Evolutionary conservation across 2,888 invertebrate genomes (phyloP).

Genomic region (Oscheius sp.): DNA sequence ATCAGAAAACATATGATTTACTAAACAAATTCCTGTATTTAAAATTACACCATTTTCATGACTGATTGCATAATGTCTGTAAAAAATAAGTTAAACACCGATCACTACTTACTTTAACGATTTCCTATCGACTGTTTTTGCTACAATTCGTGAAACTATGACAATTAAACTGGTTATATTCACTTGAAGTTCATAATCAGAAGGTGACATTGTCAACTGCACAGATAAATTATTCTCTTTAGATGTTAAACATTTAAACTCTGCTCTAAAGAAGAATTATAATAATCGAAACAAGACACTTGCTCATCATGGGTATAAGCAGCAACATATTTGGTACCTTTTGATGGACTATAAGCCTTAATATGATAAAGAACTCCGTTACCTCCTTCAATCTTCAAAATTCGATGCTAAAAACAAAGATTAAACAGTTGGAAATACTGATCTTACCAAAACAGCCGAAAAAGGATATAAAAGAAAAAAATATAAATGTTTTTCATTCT

Average conservation of each 20-base stretch:
- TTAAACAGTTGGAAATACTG: neutral
- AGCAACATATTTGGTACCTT: neutral
- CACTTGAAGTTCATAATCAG: neutral
- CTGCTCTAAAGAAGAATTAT: neutral
- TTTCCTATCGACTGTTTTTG: neutral
- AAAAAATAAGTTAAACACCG: neutral
- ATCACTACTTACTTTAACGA: neutral
- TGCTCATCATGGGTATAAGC: neutral
- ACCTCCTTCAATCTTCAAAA: neutral
- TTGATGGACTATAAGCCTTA: neutral
- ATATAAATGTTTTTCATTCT: neutral
- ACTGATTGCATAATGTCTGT: neutral
- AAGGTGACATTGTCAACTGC: neutral
- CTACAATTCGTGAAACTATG: neutral
- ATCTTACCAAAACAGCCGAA: neutral
- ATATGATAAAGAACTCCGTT: neutral
- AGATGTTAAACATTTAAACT: neutral
- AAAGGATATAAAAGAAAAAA: neutral
- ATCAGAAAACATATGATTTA: neutral
- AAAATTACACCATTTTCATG: constrained; percentile 5
- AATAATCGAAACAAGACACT: neutral
- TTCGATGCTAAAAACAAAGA: neutral
- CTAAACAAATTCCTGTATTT: neutral
- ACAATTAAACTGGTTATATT: neutral
- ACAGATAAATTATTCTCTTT: constrained; percentile 4